Conservation (phyloP, 1,140 invertebrate species). For the Eumaeus atala region DNA sequence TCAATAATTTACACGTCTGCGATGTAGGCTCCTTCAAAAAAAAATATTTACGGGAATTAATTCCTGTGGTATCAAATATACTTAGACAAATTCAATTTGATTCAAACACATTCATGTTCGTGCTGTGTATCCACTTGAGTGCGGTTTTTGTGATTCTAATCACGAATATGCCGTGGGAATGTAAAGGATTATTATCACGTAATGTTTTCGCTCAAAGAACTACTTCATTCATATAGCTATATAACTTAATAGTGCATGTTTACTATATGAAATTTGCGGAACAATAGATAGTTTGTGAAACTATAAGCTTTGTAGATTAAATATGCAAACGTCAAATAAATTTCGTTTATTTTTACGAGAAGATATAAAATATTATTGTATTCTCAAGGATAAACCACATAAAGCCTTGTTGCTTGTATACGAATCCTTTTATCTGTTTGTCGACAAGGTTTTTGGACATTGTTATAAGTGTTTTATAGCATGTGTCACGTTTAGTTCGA, state of each 20-base stretch:
- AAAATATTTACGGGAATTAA: neutral
- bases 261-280: no score
- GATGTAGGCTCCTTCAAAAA: neutral
- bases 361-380: no score
- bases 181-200: neutral
- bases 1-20: no score
- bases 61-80: neutral
- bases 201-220: slow-evolving; percentile 4
- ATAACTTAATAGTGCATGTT: no score
- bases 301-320: no score
- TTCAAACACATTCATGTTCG: slow-evolving; percentile 1
- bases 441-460: slow-evolving; percentile 11
- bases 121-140: slow-evolving; percentile 11
- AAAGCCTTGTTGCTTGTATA: no score
- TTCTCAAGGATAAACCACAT: no score
- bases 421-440: slow-evolving; percentile 4
- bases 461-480: slow-evolving; percentile 7
- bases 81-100: slow-evolving; percentile 2
- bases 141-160: slow-evolving; percentile 22
- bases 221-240: neutral
- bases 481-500: slow-evolving; percentile 11
- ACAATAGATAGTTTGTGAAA: no score
- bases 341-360: slow-evolving; percentile 7
- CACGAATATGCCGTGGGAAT: slow-evolving; percentile 17
- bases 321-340: slow-evolving; percentile 15